Evolutionary conservation across 2,113 vertebrate species (phyloP), one percentile per base, ranked within the genome.

Genomic region (Leptosomus discolor): DNA sequence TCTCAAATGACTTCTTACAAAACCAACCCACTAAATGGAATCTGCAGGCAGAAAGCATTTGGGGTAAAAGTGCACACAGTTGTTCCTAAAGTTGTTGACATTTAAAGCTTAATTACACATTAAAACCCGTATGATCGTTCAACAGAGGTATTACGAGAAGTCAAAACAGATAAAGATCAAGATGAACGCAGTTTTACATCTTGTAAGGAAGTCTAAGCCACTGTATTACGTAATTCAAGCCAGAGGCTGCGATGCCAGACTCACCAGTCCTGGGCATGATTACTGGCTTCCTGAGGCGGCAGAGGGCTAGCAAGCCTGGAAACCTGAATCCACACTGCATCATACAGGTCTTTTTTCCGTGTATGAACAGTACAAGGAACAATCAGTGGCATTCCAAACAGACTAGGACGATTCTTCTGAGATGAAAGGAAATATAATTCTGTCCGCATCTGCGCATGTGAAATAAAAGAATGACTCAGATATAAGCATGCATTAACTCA

Each of bases 241-340:
- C n/a, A 21, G 50, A 85, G 56, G 65, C 37, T 36, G 65, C 75
- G 79, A 14, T 21, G 71, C 32, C 58, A 12, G 26, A 97, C 99
- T 98, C 89, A 99, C 99, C 99, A 99, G 98, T 99, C 99, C 81
- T 99, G 99, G 9, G 99, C 99, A 21, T 99, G 99, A 96, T 99
- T 99, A 96, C 99, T 99, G 57, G 99, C 99, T 96, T 99, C 99
- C 97, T 99, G 99, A 23, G 99, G 99, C 13, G 99, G 99, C n/a
- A 99, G 98, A 8, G 99, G 99, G 90, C 99, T 99, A 67, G 99
- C 99, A 64, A 99, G 98, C 29, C 99, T 98, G 91, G 99, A 99
- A 13, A 99, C 99, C 93, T 99, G 99, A 92, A 99, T 99, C 99
- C 99, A 99, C 54, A 99, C 99, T 0, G 99, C 99, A 48, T 99